Evolutionary conservation across 2,797 vertebrate species (phyloP).

Genomic region (Eurystomus glaucurus): DNA sequence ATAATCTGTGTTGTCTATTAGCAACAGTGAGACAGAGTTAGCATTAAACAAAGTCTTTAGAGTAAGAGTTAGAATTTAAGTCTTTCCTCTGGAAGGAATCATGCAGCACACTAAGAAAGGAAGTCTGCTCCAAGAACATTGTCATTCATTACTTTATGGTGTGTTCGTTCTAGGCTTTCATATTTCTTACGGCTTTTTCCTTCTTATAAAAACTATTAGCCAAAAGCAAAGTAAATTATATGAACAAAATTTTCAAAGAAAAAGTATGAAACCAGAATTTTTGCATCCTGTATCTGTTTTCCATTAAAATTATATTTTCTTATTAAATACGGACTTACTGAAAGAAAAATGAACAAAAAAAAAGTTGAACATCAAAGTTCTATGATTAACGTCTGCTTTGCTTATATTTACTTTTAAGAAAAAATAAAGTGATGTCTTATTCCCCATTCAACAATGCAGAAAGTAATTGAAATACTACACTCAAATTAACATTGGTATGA

Average conservation of each 20-base stretch:
- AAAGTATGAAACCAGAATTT: not conserved
- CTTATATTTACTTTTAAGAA: not conserved
- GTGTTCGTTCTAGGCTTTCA: not conserved
- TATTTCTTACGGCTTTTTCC: not conserved
- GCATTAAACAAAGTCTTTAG: not conserved
- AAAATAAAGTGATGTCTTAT: not conserved
- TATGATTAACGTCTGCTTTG: not conserved
- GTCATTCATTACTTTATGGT: not conserved
- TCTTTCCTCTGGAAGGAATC: not conserved
- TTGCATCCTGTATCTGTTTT: not conserved
- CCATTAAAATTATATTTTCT: not conserved
- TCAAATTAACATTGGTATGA: not conserved
- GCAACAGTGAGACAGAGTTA: not conserved
- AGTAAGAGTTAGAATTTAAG: not conserved
- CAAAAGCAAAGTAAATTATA: not conserved
- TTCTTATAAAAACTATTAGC: not conserved
- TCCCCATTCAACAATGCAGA: not conserved
- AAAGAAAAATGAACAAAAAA: not conserved
- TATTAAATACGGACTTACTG: not conserved
- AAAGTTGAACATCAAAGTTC: not conserved
- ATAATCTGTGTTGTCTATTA: not conserved
- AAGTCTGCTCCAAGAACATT: not conserved
- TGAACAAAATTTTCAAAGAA: not conserved
- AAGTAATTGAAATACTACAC: not conserved
- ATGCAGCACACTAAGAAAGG: not conserved